Percentiles rank a stretch among this genome's conserved stretches.
phyloP scores from a whole-genome alignment of 2,113 vertebrate genomes.

The Leptobrachium ailaonicum region DNA sequence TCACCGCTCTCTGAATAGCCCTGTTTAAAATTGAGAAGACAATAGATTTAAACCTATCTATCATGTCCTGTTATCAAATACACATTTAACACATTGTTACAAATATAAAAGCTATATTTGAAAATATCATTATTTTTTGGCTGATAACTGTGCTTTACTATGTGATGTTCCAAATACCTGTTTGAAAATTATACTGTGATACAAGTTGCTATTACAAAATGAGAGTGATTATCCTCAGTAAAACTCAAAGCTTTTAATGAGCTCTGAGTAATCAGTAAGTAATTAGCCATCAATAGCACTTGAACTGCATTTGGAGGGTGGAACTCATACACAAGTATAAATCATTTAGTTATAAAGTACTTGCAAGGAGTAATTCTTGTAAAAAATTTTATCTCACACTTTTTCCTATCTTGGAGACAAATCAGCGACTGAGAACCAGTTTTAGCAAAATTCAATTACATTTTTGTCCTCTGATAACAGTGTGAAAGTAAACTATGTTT shows the following conservation, averaged over 20 bases:
- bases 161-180: background rate
- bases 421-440: background rate
- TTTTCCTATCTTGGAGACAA: background rate
- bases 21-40: no score
- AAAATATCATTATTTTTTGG: no score
- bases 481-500: constrained; percentile 4
- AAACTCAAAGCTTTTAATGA: background rate
- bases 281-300: background rate
- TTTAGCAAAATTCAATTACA: background rate
- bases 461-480: background rate
- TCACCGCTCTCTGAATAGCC: no score
- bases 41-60: no score
- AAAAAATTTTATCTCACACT: background rate
- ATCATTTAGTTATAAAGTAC: background rate
- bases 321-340: background rate
- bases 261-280: background rate
- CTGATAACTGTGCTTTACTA: background rate
- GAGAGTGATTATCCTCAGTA: background rate
- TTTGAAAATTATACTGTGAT: background rate
- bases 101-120: no score
- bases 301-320: background rate
- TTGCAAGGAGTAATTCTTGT: background rate
- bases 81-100: no score
- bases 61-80: no score
- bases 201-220: background rate